phyloP scores from a whole-genome alignment of 1,140 invertebrate species.

The Pemphigus obesinymphae region DNA sequence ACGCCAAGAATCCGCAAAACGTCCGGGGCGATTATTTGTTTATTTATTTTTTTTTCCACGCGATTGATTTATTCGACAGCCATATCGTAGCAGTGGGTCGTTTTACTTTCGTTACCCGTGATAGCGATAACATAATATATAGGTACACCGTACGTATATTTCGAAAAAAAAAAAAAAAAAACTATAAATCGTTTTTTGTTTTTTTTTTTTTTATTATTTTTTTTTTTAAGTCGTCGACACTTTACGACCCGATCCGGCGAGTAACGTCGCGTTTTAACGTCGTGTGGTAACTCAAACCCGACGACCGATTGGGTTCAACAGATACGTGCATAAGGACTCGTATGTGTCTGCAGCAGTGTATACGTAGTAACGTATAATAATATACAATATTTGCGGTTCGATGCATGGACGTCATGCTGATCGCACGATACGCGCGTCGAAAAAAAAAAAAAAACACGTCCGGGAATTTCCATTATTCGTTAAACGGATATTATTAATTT shows the following conservation, averaged over 20 bases:
- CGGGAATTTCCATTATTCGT: background rate
- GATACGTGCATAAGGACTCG: background rate
- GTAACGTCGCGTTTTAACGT: background rate
- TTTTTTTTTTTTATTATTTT: background rate
- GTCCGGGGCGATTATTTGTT: background rate
- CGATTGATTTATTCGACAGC: background rate
- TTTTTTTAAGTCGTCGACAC: background rate
- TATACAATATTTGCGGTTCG: background rate
- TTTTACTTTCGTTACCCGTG: background rate
- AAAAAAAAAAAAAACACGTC: background rate
- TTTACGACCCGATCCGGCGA: background rate
- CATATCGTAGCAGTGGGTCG: background rate
- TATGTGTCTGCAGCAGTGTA: too few relatives aligned
- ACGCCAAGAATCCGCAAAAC: background rate
- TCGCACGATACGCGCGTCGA: background rate
- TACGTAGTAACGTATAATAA: background rate
- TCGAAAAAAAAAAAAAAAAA: too few relatives aligned
- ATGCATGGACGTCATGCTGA: background rate
- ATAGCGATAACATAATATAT: background rate
- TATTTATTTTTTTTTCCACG: background rate
- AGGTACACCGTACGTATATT: too few relatives aligned
- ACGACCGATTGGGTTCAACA: constrained; percentile 11
- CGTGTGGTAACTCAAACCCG: background rate
- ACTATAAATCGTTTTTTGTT: background rate
- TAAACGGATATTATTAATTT: background rate